A percentile compares a stretch with the other conserved stretches of the same genome.
Conservation (phyloP, 2,888 invertebrate species). For the Anaspis maculata region DNA sequence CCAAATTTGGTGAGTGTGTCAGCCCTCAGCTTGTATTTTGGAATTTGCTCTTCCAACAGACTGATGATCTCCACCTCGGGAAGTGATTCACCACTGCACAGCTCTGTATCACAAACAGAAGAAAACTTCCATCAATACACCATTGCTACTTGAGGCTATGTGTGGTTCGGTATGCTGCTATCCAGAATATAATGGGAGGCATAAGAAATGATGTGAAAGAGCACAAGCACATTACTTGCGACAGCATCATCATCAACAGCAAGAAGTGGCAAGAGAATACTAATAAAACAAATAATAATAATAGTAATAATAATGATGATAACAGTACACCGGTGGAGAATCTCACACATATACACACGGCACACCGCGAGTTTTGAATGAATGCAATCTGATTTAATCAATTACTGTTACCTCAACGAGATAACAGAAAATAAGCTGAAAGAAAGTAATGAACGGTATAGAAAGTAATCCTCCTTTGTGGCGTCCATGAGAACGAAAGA, state of each 20-base stretch:
- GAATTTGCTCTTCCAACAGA: slow-evolving; percentile 89
- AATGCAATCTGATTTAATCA: no score
- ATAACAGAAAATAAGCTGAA: no score
- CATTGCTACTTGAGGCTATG: slow-evolving; percentile 1
- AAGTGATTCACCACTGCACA: slow-evolving; percentile 86
- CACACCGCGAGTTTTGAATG: no score
- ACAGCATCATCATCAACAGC: slow-evolving; percentile 2
- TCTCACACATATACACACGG: no score
- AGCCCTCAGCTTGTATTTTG: slow-evolving; percentile 86
- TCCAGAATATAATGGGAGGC: neutral
- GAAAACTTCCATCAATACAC: no score
- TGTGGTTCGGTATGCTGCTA: no score
- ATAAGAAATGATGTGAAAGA: slow-evolving; percentile 7
- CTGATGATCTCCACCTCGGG: slow-evolving; percentile 96
- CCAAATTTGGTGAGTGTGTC: slow-evolving; percentile 89
- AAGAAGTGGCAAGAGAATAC: neutral
- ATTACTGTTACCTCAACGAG: no score
- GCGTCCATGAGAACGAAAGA: no score
- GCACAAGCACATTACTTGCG: slow-evolving; percentile 5
- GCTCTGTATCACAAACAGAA: slow-evolving; percentile 56
- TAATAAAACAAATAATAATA: no score
- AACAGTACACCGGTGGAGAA: slow-evolving; percentile 7
- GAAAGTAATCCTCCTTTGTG: no score
- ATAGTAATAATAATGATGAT: slow-evolving; percentile 4
- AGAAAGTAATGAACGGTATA: no score